A percentile compares a stretch with the other conserved stretches of the same genome.
Conservation (phyloP, 23 tunicate genomes). For the Styela clava region DNA sequence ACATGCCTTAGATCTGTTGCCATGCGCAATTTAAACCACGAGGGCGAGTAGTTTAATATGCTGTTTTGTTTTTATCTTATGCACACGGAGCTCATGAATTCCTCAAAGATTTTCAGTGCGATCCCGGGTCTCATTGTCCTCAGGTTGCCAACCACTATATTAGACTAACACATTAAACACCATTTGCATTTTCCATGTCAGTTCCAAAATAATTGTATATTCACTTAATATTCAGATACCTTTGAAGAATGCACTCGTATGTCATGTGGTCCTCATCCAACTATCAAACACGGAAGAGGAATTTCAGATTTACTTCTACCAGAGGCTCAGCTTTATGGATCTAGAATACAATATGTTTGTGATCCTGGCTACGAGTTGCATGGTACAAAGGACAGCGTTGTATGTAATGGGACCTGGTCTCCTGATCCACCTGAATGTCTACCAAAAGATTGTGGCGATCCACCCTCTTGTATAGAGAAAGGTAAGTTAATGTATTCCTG, state of each 20-base stretch:
- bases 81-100: too few relatives aligned
- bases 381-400: slow-evolving; percentile 26
- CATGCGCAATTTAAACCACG: too few relatives aligned
- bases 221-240: slow-evolving; percentile 35
- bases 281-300: slow-evolving; percentile 33
- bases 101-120: too few relatives aligned
- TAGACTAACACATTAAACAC: too few relatives aligned
- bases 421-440: slow-evolving; percentile 55
- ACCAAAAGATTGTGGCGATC: slow-evolving; percentile 66
- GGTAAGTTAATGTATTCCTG: slow-evolving; percentile 38
- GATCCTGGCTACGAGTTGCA: slow-evolving; percentile 51
- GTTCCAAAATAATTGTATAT: too few relatives aligned
- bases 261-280: slow-evolving; percentile 55
- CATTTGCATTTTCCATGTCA: too few relatives aligned
- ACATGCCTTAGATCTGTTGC: too few relatives aligned
- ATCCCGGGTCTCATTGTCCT: too few relatives aligned
- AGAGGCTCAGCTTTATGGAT: slow-evolving; percentile 17
- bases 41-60: too few relatives aligned
- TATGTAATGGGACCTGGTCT: slow-evolving; percentile 48
- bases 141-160: too few relatives aligned
- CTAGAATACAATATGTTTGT: slow-evolving; percentile 44
- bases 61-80: too few relatives aligned
- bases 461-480: slow-evolving; percentile 40
- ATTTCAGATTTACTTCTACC: background rate
- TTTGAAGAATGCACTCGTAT: slow-evolving; percentile 42